Evolutionary conservation across 37 sponge, comb jelly and placozoan genomes (phyloP).

Genomic region (Ephydatia muelleri): DNA sequence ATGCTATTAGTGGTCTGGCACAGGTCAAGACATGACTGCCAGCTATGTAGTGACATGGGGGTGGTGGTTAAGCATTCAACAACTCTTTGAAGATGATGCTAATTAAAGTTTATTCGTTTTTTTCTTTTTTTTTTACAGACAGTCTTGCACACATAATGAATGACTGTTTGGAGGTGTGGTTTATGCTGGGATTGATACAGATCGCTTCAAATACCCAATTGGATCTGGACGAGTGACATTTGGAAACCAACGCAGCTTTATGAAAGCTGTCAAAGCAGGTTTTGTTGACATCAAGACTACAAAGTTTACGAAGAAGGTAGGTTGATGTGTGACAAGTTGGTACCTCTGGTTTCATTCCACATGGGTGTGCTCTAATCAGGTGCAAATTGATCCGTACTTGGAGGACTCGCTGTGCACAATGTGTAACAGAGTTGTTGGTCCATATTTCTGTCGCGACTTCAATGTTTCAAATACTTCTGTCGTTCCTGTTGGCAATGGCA

Average conservation of each 20-base stretch:
- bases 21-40: not conserved
- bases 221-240: constrained; percentile 99
- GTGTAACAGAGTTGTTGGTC: constrained; percentile 90
- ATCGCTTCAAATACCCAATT: constrained; percentile 97
- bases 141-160: constrained; percentile 94
- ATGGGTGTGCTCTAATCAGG: constrained; percentile 38
- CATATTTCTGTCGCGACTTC: constrained; percentile 95
- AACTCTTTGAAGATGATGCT: not conserved
- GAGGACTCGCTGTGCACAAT: constrained; percentile 95
- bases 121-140: constrained; percentile 30
- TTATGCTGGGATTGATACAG: constrained; percentile 98
- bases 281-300: constrained; percentile 96
- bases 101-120: constrained; percentile 16
- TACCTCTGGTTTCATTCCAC: not conserved
- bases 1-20: not conserved
- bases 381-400: constrained; percentile 98
- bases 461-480: constrained; percentile 98
- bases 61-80: not conserved
- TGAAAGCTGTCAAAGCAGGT: constrained; percentile 95
- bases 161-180: constrained; percentile 99
- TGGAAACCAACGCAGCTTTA: constrained; percentile 87
- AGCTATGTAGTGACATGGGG: not conserved
- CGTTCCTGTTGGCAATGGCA: constrained; percentile 99
- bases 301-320: constrained; percentile 93
- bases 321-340: not conserved